Percentiles rank a stretch among this genome's conserved stretches.
Conservation (phyloP, 2,797 vertebrate species). For the Percopsis omiscomaycus region DNA sequence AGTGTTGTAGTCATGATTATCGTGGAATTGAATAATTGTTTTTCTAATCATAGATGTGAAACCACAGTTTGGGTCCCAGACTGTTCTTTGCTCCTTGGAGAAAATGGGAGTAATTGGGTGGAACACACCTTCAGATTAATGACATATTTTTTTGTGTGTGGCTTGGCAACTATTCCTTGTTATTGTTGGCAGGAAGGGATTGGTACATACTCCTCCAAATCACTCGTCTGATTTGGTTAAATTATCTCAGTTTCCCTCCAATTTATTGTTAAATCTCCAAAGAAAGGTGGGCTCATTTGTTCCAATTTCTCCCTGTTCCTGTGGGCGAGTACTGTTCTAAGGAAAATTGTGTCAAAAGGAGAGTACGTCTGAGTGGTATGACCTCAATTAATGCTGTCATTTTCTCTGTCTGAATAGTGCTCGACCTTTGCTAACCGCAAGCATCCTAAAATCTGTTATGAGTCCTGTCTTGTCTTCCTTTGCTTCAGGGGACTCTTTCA, state of each 20-base stretch:
- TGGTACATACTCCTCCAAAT: constrained; percentile 43
- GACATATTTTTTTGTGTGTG: constrained; percentile 49
- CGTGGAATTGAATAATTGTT: constrained; percentile 58
- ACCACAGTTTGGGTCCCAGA: constrained; percentile 55
- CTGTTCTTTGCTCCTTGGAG: constrained; percentile 58
- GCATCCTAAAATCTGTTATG: constrained; percentile 52
- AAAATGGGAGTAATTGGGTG: constrained; percentile 68
- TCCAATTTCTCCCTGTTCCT: constrained; percentile 31
- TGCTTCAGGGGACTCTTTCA: constrained; percentile 24
- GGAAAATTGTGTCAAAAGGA: constrained; percentile 55
- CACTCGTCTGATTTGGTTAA: constrained; percentile 56
- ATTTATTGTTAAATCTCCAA: constrained; percentile 34
- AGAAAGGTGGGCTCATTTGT: constrained; percentile 49
- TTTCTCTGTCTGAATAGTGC: constrained; percentile 43
- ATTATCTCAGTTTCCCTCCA: constrained; percentile 49
- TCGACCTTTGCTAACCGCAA: constrained; percentile 41
- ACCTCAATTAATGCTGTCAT: constrained; percentile 68
- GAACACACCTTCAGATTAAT: constrained; percentile 65
- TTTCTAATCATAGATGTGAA: constrained; percentile 61
- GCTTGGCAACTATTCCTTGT: constrained; percentile 63
- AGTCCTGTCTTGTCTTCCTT: constrained; percentile 33
- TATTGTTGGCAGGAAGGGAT: constrained; percentile 58
- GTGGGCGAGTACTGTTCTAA: constrained; percentile 37
- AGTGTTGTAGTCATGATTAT: constrained; percentile 29
- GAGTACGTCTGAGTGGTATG: constrained; percentile 41